Evolutionary conservation across 2,888 invertebrate species (phyloP).

Genomic region (Catonia carolina): DNA sequence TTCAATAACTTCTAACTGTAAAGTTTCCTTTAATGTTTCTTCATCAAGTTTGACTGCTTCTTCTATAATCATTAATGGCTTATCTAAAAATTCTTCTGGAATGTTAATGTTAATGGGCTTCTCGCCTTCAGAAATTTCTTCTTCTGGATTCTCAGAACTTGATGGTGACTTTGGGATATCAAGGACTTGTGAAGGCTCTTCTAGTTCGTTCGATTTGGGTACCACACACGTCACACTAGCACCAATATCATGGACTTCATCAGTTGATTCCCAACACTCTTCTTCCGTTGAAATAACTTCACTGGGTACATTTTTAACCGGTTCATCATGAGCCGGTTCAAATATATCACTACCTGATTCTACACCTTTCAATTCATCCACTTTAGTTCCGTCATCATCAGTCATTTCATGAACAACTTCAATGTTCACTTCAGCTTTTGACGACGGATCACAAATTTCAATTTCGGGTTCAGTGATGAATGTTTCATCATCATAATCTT

Average conservation of each 20-base stretch:
- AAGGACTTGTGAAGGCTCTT: conserved; percentile 35
- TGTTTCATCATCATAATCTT: conserved; percentile 31
- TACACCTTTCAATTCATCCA: conserved; percentile 18
- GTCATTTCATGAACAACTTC: conserved; percentile 40
- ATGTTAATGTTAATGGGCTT: conserved; percentile 10
- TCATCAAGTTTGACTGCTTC: conserved; percentile 20
- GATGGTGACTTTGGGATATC: no score
- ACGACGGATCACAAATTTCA: conserved; percentile 30
- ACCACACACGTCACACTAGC: background rate
- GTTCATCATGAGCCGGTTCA: conserved; percentile 2
- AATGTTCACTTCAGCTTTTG: conserved; percentile 48
- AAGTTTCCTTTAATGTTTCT: conserved; percentile 18
- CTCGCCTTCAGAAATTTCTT: background rate
- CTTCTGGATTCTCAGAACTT: background rate
- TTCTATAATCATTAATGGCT: background rate
- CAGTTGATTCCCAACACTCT: conserved; percentile 28
- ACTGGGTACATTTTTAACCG: conserved; percentile 18
- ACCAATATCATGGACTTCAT: conserved; percentile 39
- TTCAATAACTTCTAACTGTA: conserved; percentile 23
- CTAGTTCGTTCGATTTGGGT: conserved; percentile 22
- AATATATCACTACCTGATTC: conserved; percentile 15
- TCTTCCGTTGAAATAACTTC: conserved; percentile 26
- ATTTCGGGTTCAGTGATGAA: conserved; percentile 18
- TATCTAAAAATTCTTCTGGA: conserved; percentile 19
- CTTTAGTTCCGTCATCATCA: conserved; percentile 2